Evolutionary conservation across 2,888 invertebrate genomes (phyloP), one percentile per base, ranked within the genome.

Genomic region (Dynastes grantii): DNA sequence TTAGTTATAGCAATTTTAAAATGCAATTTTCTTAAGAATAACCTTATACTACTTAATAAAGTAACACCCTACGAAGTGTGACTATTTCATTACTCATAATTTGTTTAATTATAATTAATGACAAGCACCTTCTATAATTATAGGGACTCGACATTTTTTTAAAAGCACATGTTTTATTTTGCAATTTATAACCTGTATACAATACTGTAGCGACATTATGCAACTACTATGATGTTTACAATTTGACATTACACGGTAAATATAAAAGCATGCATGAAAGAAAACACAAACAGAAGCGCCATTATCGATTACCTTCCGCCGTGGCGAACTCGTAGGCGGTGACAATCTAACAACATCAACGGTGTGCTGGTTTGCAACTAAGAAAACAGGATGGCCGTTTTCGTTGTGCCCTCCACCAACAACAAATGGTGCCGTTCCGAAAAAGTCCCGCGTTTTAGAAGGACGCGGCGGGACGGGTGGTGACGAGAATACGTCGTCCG

Each of bases 261-360:
- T 58, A 32, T 37, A 71, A 37, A 71, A 71, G 58, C 71, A 71
- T 71, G 71, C 71, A 71, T 45, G 65, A 67, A 67, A 45, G 32
- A 71, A 61, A 55, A 32, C 40, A 75, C 22, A 61, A 61, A 51
- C 68, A 49, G 11, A 68, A 68, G 29, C 29, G 51, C 51, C 49
- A 51, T 27, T 68, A 29, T 61, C 5, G 63, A 80, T 87, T 88
- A 89, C 89, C 89, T 89, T 89, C 83, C 86, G 85, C 79, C 85
- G 81, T 45, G 88, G 86, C 80, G 88, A 86, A 84, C 85, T 85
- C 70, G 85, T 83, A n/a, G 89, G 90, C 73, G 89, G 89, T 79
- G 88, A 88, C 79, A 89, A 85, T 84, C 88, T 89, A 81, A 90
- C 90, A 81, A 90, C 86, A 85, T 89, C 89, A 79, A 90, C 86